These are phyloP conservation scores for Drosophila pseudotakahashii DNA, from an alignment of 2,888 invertebrate species.

Conservation along the genomic window DNA sequence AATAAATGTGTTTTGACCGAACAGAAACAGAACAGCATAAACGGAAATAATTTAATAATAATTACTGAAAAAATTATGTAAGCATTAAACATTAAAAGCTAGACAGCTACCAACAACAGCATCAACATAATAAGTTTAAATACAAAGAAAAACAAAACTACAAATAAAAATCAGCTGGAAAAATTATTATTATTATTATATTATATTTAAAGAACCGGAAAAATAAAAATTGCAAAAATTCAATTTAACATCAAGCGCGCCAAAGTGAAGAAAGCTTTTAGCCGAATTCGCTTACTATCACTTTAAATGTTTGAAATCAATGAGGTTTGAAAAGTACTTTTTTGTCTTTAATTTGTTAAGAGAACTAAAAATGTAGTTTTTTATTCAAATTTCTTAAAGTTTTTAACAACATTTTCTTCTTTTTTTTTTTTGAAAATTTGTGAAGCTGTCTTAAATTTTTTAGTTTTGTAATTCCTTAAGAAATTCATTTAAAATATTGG, in stretches of 20 bases:
- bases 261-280: conserved; percentile 27
- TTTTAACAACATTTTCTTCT: neutral
- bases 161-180: conserved; percentile 77
- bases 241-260: conserved; percentile 54
- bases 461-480: neutral
- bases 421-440: neutral
- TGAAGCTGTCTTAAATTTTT: neutral
- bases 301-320: conserved; percentile 4
- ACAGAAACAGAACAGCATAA: conserved; percentile 54
- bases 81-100: conserved; percentile 76
- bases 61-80: conserved; percentile 77
- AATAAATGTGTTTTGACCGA: conserved; percentile 51
- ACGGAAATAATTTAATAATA: conserved; percentile 76
- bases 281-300: neutral
- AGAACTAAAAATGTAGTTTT: no score
- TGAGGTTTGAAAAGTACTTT: neutral
- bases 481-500: neutral
- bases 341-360: neutral
- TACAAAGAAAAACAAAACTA: conserved; percentile 68
- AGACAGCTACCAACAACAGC: conserved; percentile 74
- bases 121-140: conserved; percentile 81
- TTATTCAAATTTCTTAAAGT: neutral
- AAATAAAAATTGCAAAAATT: conserved; percentile 77
- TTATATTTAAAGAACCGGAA: conserved; percentile 80
- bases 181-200: conserved; percentile 78